Evolutionary conservation across 2,113 vertebrate genomes (phyloP).

Genomic region (Tyrannus savana): DNA sequence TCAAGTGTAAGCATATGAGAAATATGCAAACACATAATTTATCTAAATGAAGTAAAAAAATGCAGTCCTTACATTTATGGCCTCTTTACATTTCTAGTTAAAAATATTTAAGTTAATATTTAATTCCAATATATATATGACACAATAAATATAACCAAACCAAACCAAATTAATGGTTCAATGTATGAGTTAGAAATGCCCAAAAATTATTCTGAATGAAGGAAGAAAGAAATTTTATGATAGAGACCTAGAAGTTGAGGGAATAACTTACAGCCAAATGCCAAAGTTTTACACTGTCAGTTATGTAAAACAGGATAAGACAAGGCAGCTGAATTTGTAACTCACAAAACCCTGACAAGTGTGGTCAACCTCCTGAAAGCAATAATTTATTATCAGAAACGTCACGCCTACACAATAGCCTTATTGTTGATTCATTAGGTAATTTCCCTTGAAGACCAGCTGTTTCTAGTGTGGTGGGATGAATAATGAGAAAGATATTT

Average conservation of each 20-base stretch:
- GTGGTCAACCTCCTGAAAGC: constrained; percentile 73
- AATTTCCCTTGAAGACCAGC: constrained; percentile 89
- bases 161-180: background rate
- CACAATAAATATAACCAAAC: background rate
- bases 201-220: background rate
- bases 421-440: constrained; percentile 84
- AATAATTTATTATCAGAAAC: constrained; percentile 79
- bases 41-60: background rate
- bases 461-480: constrained; percentile 81
- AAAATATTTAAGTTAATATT: background rate
- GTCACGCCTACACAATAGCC: constrained; percentile 83
- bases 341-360: constrained; percentile 73
- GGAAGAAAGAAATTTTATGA: background rate
- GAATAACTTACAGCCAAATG: background rate
- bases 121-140: background rate
- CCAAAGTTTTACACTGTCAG: constrained; percentile 23
- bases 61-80: background rate
- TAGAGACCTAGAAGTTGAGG: background rate
- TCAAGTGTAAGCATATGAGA: background rate
- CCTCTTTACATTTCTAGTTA: background rate
- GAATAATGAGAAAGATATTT: constrained; percentile 83
- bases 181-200: background rate
- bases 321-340: constrained; percentile 71
- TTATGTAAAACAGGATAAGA: constrained; percentile 60
- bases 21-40: background rate